These are phyloP conservation scores for Perdita meconis DNA, from an alignment of 2,888 invertebrate species.

Conservation along the genomic window DNA sequence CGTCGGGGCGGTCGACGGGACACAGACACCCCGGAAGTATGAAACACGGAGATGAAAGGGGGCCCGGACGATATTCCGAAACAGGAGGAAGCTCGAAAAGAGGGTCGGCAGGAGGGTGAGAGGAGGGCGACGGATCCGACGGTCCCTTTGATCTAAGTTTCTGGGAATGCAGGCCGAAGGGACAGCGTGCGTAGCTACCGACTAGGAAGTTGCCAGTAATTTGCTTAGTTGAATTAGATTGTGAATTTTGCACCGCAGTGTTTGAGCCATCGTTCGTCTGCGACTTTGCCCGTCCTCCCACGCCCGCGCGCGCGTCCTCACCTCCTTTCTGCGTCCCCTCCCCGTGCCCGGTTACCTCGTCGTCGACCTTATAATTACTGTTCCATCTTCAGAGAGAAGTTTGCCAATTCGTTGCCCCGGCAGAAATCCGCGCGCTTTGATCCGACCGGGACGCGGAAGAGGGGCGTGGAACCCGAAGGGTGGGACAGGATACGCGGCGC, in stretches of 20 bases:
- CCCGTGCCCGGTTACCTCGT: conserved; percentile 22
- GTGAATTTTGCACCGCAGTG: conserved; percentile 78
- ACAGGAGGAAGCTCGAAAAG: conserved; percentile 39
- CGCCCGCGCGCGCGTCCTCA: conserved; percentile 2
- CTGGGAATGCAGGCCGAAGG: conserved; percentile 76
- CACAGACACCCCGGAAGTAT: conserved; percentile 51
- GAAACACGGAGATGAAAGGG: conserved; percentile 59
- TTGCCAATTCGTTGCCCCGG: conserved; percentile 70
- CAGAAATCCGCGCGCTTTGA: conserved; percentile 70
- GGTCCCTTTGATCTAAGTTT: conserved; percentile 79
- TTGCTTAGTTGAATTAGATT: conserved; percentile 81
- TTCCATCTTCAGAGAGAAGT: conserved; percentile 66
- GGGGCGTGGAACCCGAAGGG: too few relatives aligned
- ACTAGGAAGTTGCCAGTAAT: conserved; percentile 77
- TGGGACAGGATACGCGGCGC: conserved; percentile 37
- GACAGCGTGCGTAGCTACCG: conserved; percentile 73
- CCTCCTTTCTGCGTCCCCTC: conserved; percentile 10
- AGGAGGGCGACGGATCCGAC: conserved; percentile 44
- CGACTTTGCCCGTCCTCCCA: conserved; percentile 41
- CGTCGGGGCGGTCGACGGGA: conserved; percentile 11
- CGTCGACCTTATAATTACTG: conserved; percentile 75
- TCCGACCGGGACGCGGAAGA: conserved; percentile 64
- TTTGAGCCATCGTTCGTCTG: conserved; percentile 72
- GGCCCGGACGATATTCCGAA: conserved; percentile 47
- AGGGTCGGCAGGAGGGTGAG: conserved; percentile 37